These are phyloP conservation scores for Lophius piscatorius DNA, from an alignment of 2,113 vertebrate species.

Conservation along the genomic window DNA sequence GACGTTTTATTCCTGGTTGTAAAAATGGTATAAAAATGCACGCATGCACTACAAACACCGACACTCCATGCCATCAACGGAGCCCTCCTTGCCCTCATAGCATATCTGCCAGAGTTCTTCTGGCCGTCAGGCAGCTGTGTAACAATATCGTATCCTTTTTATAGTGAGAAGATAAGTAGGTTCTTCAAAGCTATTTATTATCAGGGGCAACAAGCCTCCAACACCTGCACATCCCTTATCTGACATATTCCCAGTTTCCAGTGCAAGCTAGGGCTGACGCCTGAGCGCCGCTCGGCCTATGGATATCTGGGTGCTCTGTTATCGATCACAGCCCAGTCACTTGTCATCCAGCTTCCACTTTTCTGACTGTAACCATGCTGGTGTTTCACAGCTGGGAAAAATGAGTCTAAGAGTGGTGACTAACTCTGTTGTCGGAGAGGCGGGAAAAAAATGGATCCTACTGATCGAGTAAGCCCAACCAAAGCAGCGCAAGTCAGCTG, in stretches of 20 bases:
- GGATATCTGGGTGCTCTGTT: constrained; percentile 43
- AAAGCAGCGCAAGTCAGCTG: constrained; percentile 44
- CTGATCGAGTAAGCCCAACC: constrained; percentile 44
- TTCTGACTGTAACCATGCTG: constrained; percentile 75
- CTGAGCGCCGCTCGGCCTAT: constrained; percentile 59
- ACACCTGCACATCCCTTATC: constrained; percentile 68
- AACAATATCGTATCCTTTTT: constrained; percentile 69
- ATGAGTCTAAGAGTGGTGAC: constrained; percentile 45
- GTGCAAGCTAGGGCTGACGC: constrained; percentile 62
- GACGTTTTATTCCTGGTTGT: too few species aligned
- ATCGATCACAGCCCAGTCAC: constrained; percentile 64
- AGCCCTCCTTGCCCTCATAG: constrained; percentile 36
- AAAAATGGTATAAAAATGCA: too few species aligned
- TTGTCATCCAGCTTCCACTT: constrained; percentile 78
- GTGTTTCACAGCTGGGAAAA: constrained; percentile 60
- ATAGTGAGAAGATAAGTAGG: constrained; percentile 72
- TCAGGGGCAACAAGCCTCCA: constrained; percentile 41
- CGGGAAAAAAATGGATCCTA: constrained; percentile 58
- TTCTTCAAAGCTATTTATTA: constrained; percentile 63
- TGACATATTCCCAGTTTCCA: constrained; percentile 43
- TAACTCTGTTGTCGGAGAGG: neutral
- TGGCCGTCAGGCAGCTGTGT: constrained; percentile 46
- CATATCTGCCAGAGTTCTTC: constrained; percentile 32
- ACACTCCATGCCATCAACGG: constrained; percentile 25
- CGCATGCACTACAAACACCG: too few species aligned